Evolutionary conservation across 2,888 invertebrate genomes (phyloP), one percentile per base, ranked within the genome.

Genomic region (Sarcophaga subvicina): DNA sequence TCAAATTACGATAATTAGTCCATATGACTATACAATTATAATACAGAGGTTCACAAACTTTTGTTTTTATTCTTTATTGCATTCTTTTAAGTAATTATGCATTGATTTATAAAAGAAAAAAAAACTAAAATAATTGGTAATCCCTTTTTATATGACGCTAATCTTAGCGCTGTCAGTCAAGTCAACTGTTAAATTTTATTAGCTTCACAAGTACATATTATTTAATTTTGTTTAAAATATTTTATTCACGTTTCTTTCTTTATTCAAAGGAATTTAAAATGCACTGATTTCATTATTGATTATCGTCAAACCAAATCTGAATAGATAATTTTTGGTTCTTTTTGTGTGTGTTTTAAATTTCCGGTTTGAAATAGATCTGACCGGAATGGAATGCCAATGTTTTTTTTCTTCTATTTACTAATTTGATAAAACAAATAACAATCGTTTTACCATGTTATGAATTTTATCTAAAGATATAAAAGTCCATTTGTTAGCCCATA

Each of bases 171-270:
- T 37, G 37, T 37, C 37, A 37, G 37, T 37, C 37, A 10, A 37
- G 8, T 37, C 37, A 37, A 37, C 10, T 37, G 37, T 37, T 71
- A 54, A 71, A 11, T 71, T 54, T 71, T 54, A 71, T 71, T 71
- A 59, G 10, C 8, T 59, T 17, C 25, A 70, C 17, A 3, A 22
- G 14, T 27, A 25, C 27, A 12, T 37, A n/a, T 66, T 37, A 54
- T 54, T 54, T 54, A 54, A 54, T 37, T 47, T 47, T 49, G 22
- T 49, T 22, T 22, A 22, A 70, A 20, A 70, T 70, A 70, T 70
- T 72, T 72, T 72, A 37, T 72, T 60, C 71, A 72, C 71, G 59
- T 72, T 72, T 70, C 37, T 37, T 37, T 37, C 37, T 37, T 37
- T 2, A 37, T 10, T 37, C n/a, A 72, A 72, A 27, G 2, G 12